Conservation (phyloP, 2,113 vertebrate genomes). For the Corythornis madagascariensis region DNA sequence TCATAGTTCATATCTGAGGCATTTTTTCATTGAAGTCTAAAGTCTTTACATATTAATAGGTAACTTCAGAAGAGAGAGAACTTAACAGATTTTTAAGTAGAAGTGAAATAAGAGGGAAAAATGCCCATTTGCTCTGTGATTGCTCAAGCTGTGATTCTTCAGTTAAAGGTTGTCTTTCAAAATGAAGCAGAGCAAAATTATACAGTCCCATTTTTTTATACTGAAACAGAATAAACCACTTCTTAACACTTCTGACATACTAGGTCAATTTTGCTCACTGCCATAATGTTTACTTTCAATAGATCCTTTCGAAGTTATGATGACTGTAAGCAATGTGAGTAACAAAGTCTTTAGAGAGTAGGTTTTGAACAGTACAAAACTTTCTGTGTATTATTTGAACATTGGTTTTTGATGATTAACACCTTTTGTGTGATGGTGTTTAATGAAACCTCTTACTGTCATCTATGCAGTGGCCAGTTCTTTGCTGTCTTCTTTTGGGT, state of each 20-base stretch:
- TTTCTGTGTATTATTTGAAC: background rate
- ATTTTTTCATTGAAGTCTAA: background rate
- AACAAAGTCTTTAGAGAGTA: background rate
- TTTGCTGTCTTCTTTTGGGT: background rate
- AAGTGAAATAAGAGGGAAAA: background rate
- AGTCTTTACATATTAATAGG: background rate
- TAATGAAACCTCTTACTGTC: background rate
- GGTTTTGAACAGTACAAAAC: background rate
- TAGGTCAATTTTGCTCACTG: conserved; percentile 6
- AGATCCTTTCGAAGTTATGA: background rate
- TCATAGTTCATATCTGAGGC: background rate
- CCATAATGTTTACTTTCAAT: background rate
- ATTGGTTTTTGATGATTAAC: background rate
- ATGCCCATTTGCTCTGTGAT: background rate
- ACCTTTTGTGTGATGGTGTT: background rate
- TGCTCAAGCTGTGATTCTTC: background rate
- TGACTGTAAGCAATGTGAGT: background rate
- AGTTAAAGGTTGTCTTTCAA: background rate
- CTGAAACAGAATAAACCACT: background rate
- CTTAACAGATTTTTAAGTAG: background rate
- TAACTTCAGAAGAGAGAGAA: conserved; percentile 5
- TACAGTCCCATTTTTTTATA: background rate
- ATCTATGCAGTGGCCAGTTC: background rate
- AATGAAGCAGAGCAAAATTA: background rate
- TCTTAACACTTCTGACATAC: background rate